Percentiles rank a stretch among this genome's conserved stretches.
These are phyloP conservation scores for Plebejus anna DNA, from an alignment of 2,888 invertebrate species.

Conservation along the genomic window DNA sequence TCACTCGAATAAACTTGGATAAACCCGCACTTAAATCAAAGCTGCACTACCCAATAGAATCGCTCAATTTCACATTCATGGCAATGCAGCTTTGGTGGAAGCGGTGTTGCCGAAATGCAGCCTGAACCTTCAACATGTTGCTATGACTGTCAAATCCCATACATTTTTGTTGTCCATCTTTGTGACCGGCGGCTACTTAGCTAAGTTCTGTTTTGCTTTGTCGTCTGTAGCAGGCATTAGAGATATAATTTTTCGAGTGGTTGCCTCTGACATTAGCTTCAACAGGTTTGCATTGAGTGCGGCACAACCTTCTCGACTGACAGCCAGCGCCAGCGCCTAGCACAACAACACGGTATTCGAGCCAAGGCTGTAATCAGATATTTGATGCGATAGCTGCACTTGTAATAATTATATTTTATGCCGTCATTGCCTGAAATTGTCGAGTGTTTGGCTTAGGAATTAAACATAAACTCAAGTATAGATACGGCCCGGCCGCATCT, in stretches of 20 bases:
- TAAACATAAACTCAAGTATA: too few species aligned
- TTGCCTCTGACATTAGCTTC: slow-evolving; percentile 49
- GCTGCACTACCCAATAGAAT: too few species aligned
- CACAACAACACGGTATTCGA: slow-evolving; percentile 75
- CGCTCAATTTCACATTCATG: too few species aligned
- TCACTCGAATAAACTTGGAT: too few species aligned
- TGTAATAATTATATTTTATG: slow-evolving; percentile 42
- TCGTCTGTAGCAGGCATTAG: background rate
- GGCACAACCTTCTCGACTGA: slow-evolving; percentile 76
- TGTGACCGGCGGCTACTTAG: background rate
- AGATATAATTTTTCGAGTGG: slow-evolving; percentile 48
- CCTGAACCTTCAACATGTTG: background rate
- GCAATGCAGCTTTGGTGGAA: too few species aligned
- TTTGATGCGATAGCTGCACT: slow-evolving; percentile 64
- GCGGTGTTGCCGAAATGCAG: too few species aligned
- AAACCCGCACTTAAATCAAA: too few species aligned
- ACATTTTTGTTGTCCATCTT: background rate
- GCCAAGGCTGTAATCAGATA: slow-evolving; percentile 78
- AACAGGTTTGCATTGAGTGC: slow-evolving; percentile 75
- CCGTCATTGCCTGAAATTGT: background rate
- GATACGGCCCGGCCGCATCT: too few species aligned
- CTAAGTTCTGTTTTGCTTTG: background rate
- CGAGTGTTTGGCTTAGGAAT: too few species aligned
- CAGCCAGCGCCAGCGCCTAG: slow-evolving; percentile 50
- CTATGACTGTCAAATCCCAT: background rate